Conservation (phyloP, 2,113 vertebrate genomes). For the Egretta garzetta region DNA sequence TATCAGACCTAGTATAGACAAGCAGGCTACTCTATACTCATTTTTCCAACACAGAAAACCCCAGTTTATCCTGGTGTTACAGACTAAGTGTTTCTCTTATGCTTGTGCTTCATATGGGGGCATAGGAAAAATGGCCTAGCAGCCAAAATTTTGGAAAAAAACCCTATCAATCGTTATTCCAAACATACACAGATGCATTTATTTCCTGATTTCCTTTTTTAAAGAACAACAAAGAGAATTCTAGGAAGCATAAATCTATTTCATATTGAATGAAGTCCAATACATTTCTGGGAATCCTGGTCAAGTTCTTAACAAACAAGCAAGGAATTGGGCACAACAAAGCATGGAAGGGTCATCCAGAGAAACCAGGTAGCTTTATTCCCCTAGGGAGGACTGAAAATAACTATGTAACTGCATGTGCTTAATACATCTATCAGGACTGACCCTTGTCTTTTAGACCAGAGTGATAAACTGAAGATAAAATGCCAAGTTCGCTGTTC, state of each 20-base stretch:
- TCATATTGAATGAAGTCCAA: conserved; percentile 13
- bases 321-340: neutral
- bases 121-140: neutral
- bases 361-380: conserved; percentile 2
- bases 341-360: neutral
- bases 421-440: neutral
- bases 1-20: neutral
- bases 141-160: neutral
- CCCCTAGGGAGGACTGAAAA: neutral
- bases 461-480: neutral
- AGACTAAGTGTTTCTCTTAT: neutral
- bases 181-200: conserved; percentile 34
- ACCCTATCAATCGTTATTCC: neutral
- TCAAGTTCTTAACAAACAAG: conserved; percentile 13
- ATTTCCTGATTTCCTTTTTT: conserved; percentile 18
- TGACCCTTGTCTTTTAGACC: neutral
- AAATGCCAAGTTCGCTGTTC: neutral
- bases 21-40: neutral
- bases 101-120: neutral
- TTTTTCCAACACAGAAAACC: neutral
- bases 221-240: conserved; percentile 39
- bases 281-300: conserved; percentile 24
- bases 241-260: conserved; percentile 51
- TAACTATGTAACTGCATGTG: neutral
- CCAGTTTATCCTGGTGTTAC: neutral